Evolutionary conservation across 2,888 invertebrate genomes (phyloP).

Genomic region (Gandaritis pyraliata): DNA sequence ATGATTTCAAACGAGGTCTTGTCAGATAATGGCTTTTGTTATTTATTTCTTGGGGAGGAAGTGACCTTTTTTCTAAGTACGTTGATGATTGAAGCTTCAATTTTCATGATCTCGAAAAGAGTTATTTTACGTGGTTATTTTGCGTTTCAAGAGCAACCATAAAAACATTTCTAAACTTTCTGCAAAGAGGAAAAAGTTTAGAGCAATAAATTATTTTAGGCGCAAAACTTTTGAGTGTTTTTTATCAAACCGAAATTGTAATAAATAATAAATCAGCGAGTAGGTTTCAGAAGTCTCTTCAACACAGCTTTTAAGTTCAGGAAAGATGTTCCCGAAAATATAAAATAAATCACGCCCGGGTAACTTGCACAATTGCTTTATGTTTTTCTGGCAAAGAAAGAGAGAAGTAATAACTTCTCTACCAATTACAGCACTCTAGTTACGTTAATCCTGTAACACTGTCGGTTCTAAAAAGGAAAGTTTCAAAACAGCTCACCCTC

Average conservation of each 20-base stretch:
- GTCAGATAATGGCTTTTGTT: slow-evolving; percentile 79
- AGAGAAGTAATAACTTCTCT: slow-evolving; percentile 74
- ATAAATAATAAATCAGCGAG: slow-evolving; percentile 65
- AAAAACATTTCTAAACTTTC: slow-evolving; percentile 25
- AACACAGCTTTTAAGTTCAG: slow-evolving; percentile 65
- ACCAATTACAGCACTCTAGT: slow-evolving; percentile 78
- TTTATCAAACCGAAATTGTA: slow-evolving; percentile 54
- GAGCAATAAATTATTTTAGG: slow-evolving; percentile 48
- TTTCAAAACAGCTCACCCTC: slow-evolving; percentile 73
- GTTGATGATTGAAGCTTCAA: slow-evolving; percentile 1
- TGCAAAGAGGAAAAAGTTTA: slow-evolving; percentile 28
- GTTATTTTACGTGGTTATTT: slow-evolving; percentile 5
- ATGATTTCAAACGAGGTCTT: slow-evolving; percentile 81
- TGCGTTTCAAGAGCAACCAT: slow-evolving; percentile 8
- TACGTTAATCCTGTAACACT: slow-evolving; percentile 72
- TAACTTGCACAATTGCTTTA: slow-evolving; percentile 73
- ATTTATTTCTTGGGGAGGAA: slow-evolving; percentile 74
- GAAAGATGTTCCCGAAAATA: slow-evolving; percentile 65
- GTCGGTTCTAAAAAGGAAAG: slow-evolving; percentile 67
- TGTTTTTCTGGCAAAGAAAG: slow-evolving; percentile 71
- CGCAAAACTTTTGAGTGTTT: slow-evolving; percentile 53
- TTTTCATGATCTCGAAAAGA: background rate
- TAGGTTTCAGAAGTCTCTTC: slow-evolving; percentile 56
- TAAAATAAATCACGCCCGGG: slow-evolving; percentile 67
- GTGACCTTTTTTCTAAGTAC: slow-evolving; percentile 51